Evolutionary conservation across 35 echinoderm and acorn worm genomes (phyloP).

Genomic region (Lytechinus pictus): DNA sequence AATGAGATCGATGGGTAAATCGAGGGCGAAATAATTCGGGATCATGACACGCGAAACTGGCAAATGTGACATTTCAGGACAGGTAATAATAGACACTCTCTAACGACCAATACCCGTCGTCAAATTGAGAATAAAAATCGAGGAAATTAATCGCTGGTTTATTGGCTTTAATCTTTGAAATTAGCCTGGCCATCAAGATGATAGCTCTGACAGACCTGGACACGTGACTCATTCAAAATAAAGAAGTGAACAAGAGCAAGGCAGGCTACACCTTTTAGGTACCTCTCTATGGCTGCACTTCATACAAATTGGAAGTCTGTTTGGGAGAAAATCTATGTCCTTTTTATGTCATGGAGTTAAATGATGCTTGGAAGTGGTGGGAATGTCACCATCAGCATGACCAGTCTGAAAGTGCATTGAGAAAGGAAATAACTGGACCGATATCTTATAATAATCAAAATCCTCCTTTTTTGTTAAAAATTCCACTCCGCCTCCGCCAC

Average conservation of each 20-base stretch:
- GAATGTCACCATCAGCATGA: too few relatives aligned
- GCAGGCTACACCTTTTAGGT: neutral
- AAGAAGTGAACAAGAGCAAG: neutral
- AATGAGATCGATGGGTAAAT: neutral
- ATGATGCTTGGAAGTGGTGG: too few relatives aligned
- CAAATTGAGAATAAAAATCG: neutral
- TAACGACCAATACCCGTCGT: neutral
- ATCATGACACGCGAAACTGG: neutral
- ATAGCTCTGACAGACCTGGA: neutral
- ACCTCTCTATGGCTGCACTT: neutral
- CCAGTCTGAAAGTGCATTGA: too few relatives aligned
- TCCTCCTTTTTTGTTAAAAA: too few relatives aligned
- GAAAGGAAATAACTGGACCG: too few relatives aligned
- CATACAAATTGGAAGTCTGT: too few relatives aligned
- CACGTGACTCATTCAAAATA: neutral
- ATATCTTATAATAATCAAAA: too few relatives aligned
- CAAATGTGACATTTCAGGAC: neutral
- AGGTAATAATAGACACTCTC: neutral
- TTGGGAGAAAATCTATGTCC: too few relatives aligned
- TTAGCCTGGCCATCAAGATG: neutral
- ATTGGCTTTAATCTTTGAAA: constrained; percentile 29
- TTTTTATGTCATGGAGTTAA: too few relatives aligned
- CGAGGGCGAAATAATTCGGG: neutral
- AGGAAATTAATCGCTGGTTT: neutral
- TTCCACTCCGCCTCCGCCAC: too few relatives aligned